Evolutionary conservation across 2,113 vertebrate species (phyloP), one percentile per base, ranked within the genome.

Genomic region (Eidolon helvum): DNA sequence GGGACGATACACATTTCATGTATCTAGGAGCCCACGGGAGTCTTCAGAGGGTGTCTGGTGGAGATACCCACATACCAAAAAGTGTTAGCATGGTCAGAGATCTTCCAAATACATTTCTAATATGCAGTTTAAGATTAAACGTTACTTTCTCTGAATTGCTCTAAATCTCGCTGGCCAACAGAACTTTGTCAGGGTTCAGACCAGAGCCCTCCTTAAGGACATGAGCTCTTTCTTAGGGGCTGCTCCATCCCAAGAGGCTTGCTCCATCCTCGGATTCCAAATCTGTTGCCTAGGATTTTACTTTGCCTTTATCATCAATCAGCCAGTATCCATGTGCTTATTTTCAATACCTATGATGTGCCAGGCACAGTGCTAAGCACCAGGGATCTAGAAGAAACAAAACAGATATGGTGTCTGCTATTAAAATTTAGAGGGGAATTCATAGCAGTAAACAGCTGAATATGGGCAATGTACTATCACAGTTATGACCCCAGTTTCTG

Each of bases 181-280:
- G 38, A 65, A 57, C n/a, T 59, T 26, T 7, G 28, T 33, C n/a
- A 9, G 40, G 43, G 18, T 33, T 30, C 8, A 3, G 33, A 40
- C 11, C 14, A 12, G 0, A 43, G 35, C 21, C 38, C 63, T 75
- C 26, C 72, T 53, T 30, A n/a, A 69, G 86, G 24, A 61, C 38
- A 38, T 7, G 1, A 0, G 0, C 12, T 72, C n/a, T 45, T 83
- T 79, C 75, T 9, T 15, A 12, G 26, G 15, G 7, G 4, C 77
- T 43, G 91, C 87, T 50, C 24, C 19, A 2, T 53, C 45, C 57
- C 24, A 4, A 84, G 10, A 80, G 53, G 10, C 55, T 33, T 21
- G 16, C 7, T n/a, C 14, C 3, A 40, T 11, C 33, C 35, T 4
- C 4, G 0, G 21, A 5, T 16, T 48, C 30, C 8, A 2, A 21